Base-by-base conservation (phyloP, 2,113 vertebrate genomes). In the Spea bombifrons region DNA sequence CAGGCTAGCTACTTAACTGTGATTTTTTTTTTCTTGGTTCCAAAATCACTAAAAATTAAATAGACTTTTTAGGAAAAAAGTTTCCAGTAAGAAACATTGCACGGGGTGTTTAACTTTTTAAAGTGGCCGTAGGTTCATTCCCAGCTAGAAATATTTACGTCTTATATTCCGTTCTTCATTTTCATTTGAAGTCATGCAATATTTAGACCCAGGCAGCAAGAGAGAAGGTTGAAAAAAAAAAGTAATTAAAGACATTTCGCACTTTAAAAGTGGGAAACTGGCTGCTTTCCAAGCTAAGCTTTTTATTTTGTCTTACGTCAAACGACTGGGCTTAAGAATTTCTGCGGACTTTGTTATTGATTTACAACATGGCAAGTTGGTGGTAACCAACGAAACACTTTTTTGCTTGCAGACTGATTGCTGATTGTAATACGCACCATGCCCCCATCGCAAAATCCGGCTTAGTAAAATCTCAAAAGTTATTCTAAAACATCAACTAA, bases 231-330 rank as follows among this genome's bases (percentile, higher is more conserved):
- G 55, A 59, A 13, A 7, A 55, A 17, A 72, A 45, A 78, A 78
- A 78, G 70, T 55, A 68, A 78, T 78, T 78, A 71, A 66, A 65
- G 70, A 78, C 76, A 72, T 66, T 65, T 72, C 64, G 72, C 43
- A 72, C 61, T 66, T 78, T 16, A 78, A 72, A 64, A 78, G 76
- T 78, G 7, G 76, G 69, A 72, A 78, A 78, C 69, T 72, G 76
- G 76, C 71, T 12, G 0, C 8, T 66, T 8, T 72, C 69, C 69
- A 78, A 72, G 15, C 43, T n/a, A 4, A 66, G 69, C 48, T 17
- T 53, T n/a, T 13, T 43, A 71, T 67, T 47, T 8, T 6, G 44
- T 66, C 61, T 59, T 78, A 63, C 69, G 76, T 78, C 76, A 71
- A 15, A 53, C 17, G 2, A 16, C 13, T 8, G 10, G 2, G 43